Evolutionary conservation across 35 echinoderm and acorn worm genomes (phyloP).

Genomic region (Hemicentrotus pulcherrimus): DNA sequence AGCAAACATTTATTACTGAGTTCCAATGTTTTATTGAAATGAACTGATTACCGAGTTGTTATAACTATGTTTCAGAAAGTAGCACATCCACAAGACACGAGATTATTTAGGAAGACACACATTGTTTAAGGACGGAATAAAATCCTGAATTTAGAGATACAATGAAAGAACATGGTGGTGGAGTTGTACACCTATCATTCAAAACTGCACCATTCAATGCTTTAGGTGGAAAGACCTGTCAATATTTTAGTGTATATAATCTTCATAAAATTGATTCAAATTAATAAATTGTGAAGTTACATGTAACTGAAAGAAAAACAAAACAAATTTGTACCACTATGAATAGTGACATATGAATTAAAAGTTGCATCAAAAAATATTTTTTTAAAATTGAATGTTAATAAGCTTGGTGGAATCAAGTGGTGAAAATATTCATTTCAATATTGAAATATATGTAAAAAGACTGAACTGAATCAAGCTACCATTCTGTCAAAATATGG

Average conservation of each 20-base stretch:
- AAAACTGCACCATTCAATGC: neutral
- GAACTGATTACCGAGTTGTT: no score
- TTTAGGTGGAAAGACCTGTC: neutral
- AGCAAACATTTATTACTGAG: no score
- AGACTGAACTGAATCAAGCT: no score
- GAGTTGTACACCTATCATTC: neutral
- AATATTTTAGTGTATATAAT: neutral
- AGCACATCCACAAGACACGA: neutral
- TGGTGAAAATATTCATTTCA: no score
- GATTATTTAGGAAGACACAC: neutral
- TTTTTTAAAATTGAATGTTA: no score
- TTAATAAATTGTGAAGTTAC: neutral
- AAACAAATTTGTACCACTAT: neutral
- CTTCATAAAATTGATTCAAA: neutral
- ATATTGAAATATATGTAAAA: no score
- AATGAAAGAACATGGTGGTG: neutral
- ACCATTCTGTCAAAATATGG: no score
- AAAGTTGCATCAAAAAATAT: no score
- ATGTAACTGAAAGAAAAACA: neutral
- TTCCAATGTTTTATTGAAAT: no score
- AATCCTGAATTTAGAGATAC: neutral
- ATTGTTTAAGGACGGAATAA: neutral
- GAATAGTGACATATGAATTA: neutral
- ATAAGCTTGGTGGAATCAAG: no score
- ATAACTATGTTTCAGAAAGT: neutral